These are phyloP conservation scores for Periophthalmodon schlosseri DNA, from an alignment of 2,113 vertebrate genomes.

Conservation along the genomic window DNA sequence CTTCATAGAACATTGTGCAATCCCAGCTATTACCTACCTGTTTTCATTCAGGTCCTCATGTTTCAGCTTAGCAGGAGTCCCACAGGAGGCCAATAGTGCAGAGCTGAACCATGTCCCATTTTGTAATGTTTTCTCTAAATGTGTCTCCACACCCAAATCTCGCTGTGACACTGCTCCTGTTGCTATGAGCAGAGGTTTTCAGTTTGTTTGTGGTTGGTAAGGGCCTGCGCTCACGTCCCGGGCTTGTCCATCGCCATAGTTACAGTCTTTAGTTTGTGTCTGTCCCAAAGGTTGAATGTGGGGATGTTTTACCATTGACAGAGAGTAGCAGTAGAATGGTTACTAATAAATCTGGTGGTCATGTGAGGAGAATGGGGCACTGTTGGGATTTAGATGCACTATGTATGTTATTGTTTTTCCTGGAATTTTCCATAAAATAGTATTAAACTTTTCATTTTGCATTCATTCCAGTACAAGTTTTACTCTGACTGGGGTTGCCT, in stretches of 20 bases:
- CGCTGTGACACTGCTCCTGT: constrained; percentile 40
- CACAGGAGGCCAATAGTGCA: not conserved
- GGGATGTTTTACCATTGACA: constrained; percentile 19
- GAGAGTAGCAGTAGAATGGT: not conserved
- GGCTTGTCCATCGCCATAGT: constrained; percentile 54
- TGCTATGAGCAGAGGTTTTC: constrained; percentile 17
- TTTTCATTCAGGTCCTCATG: constrained; percentile 22
- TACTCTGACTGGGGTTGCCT: too few species aligned
- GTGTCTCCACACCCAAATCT: constrained; percentile 44
- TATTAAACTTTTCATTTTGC: too few species aligned
- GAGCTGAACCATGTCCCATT: constrained; percentile 34
- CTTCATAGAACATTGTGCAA: not conserved
- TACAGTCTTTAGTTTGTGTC: constrained; percentile 44
- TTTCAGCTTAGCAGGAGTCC: not conserved
- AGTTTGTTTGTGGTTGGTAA: constrained; percentile 64
- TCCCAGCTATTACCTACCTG: constrained; percentile 52
- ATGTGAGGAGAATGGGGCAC: too few species aligned
- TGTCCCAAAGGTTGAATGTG: constrained; percentile 20
- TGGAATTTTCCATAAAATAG: too few species aligned
- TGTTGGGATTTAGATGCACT: too few species aligned
- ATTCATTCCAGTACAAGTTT: too few species aligned
- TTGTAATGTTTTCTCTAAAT: constrained; percentile 30
- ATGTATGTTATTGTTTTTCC: too few species aligned
- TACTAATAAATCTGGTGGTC: too few species aligned
- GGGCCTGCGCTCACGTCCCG: not conserved